Conservation (phyloP, 2,888 invertebrate genomes). For the Ophion ellenae region DNA sequence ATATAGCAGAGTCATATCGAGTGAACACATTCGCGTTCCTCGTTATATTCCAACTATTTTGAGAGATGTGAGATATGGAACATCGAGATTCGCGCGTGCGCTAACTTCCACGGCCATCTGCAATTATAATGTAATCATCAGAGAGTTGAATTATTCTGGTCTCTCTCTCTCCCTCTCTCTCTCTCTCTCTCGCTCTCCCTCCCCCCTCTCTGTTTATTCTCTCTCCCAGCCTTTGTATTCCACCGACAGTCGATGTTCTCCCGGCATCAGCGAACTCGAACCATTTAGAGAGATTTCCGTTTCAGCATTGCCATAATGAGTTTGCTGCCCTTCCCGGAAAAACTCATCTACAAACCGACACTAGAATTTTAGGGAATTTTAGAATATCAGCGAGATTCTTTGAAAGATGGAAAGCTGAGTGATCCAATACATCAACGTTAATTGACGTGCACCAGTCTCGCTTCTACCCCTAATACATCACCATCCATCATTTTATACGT, state of each 20-base stretch:
- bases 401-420: too few species aligned
- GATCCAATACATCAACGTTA: too few species aligned
- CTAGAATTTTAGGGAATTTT: too few species aligned
- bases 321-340: constrained; percentile 23
- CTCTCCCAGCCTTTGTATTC: neutral
- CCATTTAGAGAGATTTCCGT: constrained; percentile 46
- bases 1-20: constrained; percentile 56
- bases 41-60: constrained; percentile 46
- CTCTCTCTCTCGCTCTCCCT: neutral
- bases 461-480: too few species aligned
- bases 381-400: too few species aligned
- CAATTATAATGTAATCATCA: constrained; percentile 72
- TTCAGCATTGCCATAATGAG: constrained; percentile 40
- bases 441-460: too few species aligned
- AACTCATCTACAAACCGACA: neutral
- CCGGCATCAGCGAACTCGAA: constrained; percentile 46
- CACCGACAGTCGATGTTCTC: constrained; percentile 24
- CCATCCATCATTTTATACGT: too few species aligned
- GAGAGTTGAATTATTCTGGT: constrained; percentile 67
- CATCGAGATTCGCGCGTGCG: constrained; percentile 18
- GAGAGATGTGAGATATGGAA: constrained; percentile 42
- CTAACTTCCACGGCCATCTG: constrained; percentile 67
- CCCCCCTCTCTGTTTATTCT: neutral
- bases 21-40: constrained; percentile 26
- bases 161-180: neutral